Conservation (phyloP, 2,888 invertebrate species). For the Siphonodentalium dalli region DNA sequence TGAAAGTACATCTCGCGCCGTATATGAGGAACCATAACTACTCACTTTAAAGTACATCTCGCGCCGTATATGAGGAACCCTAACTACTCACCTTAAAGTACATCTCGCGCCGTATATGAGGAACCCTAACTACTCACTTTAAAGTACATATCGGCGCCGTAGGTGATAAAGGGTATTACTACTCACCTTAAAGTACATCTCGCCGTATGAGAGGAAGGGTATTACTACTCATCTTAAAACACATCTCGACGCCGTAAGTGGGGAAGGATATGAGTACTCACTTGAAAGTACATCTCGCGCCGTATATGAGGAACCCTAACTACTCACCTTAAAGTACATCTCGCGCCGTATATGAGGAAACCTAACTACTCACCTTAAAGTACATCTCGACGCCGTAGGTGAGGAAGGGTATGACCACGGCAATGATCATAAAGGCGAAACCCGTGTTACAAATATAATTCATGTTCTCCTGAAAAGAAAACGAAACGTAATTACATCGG, state of each 20-base stretch:
- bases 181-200: too few relatives aligned
- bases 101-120: too few relatives aligned
- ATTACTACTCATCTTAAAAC: neutral
- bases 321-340: too few relatives aligned
- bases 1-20: neutral
- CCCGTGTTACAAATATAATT: constrained; percentile 89
- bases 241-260: too few relatives aligned
- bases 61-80: too few relatives aligned
- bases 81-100: too few relatives aligned
- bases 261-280: too few relatives aligned
- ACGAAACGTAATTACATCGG: constrained; percentile 1
- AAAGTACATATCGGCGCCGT: too few relatives aligned
- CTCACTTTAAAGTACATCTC: too few relatives aligned
- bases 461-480: constrained; percentile 72
- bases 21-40: neutral
- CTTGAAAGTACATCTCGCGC: too few relatives aligned
- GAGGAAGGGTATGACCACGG: constrained; percentile 89
- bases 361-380: constrained; percentile 85
- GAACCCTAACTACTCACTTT: too few relatives aligned
- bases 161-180: neutral
- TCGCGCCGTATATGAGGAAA: constrained; percentile 93
- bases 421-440: constrained; percentile 87
- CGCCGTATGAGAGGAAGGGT: neutral
- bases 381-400: constrained; percentile 94
- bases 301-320: too few relatives aligned